Conservation (phyloP, 2,113 vertebrate species). For the Suncus etruscus region DNA sequence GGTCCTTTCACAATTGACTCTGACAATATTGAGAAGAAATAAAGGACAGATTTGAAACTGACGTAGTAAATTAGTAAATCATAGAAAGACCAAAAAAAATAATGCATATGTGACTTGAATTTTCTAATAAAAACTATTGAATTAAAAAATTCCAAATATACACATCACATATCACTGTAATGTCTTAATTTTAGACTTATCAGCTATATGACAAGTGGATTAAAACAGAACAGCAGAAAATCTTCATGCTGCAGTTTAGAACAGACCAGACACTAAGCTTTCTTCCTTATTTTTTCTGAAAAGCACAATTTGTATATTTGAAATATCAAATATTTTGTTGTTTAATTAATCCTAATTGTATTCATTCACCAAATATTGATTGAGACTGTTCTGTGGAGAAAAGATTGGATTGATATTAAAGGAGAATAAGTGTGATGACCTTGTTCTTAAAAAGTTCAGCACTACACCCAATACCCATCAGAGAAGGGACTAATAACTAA, state of each 20-base stretch:
- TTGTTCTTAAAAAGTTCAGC: neutral
- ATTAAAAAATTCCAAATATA: slow-evolving; percentile 2
- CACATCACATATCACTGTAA: neutral
- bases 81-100: slow-evolving; percentile 25
- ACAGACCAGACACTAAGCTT: neutral
- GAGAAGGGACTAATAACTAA: no score
- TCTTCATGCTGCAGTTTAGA: neutral
- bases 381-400: neutral
- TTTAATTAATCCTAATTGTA: neutral
- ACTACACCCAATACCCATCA: no score
- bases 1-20: neutral
- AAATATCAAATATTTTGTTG: neutral
- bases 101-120: neutral
- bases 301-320: neutral
- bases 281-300: neutral
- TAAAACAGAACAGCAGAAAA: slow-evolving; percentile 6
- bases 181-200: neutral
- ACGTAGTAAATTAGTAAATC: neutral
- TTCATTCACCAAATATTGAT: slow-evolving; percentile 49
- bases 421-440: neutral
- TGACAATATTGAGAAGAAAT: neutral
- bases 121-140: neutral
- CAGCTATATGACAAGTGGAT: neutral
- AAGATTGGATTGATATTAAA: neutral
- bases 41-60: neutral